Evolutionary conservation across 2,888 invertebrate genomes (phyloP).

Genomic region (Ommatoiulus sabulosus): DNA sequence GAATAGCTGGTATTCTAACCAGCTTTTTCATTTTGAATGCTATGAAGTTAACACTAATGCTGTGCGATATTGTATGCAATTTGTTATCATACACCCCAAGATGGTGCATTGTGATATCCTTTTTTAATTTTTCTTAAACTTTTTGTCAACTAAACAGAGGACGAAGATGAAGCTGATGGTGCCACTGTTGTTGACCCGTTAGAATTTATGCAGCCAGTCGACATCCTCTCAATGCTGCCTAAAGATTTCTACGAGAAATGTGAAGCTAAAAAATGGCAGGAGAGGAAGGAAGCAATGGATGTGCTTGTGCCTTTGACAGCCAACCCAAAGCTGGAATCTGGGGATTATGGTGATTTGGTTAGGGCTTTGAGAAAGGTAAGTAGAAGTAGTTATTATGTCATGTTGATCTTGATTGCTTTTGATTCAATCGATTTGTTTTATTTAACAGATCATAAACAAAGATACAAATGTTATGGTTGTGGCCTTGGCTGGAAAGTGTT

Average conservation of each 20-base stretch:
- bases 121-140: too few relatives aligned
- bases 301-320: slow-evolving; percentile 79
- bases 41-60: too few relatives aligned
- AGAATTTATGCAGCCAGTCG: slow-evolving; percentile 91
- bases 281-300: slow-evolving; percentile 92
- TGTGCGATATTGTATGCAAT: too few relatives aligned
- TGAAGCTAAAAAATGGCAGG: slow-evolving; percentile 97
- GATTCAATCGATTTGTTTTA: neutral
- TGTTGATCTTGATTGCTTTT: neutral
- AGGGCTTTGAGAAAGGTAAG: slow-evolving; percentile 85
- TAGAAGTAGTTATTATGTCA: neutral
- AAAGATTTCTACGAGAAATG: slow-evolving; percentile 95
- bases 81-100: too few relatives aligned
- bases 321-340: slow-evolving; percentile 86
- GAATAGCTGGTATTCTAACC: too few relatives aligned
- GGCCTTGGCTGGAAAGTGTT: slow-evolving; percentile 84
- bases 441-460: slow-evolving; percentile 82
- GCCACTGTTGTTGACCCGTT: slow-evolving; percentile 82
- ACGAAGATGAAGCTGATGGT: slow-evolving; percentile 72
- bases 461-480: slow-evolving; percentile 96
- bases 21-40: too few relatives aligned
- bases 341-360: slow-evolving; percentile 92
- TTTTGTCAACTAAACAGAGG: slow-evolving; percentile 10
- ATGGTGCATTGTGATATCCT: too few relatives aligned
- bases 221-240: slow-evolving; percentile 91